Percentiles rank a stretch among this genome's conserved stretches.
Conservation (phyloP, 2,888 invertebrate species). For the Polia nebulosa region DNA sequence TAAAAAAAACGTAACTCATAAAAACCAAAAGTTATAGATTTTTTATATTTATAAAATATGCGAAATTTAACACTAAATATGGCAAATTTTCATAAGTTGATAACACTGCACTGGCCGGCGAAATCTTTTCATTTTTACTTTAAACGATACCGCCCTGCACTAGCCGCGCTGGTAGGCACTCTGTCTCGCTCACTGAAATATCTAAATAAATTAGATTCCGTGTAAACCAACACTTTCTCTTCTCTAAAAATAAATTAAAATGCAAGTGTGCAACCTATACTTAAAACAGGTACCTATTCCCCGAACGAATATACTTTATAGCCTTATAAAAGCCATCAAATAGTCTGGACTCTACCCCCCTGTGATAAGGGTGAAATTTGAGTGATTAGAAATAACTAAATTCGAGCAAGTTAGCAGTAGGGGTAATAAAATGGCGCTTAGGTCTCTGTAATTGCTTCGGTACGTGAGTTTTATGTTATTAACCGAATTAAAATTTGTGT, state of each 20-base stretch:
- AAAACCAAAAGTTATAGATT: too few species aligned
- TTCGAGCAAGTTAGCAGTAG: slow-evolving; percentile 65
- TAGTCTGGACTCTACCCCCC: slow-evolving; percentile 28
- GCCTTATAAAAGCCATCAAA: slow-evolving; percentile 56
- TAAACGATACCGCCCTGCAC: too few species aligned
- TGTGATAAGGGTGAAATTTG: slow-evolving; percentile 45
- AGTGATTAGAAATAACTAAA: slow-evolving; percentile 59
- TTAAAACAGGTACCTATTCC: slow-evolving; percentile 65
- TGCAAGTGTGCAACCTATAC: slow-evolving; percentile 68
- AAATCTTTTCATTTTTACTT: too few species aligned
- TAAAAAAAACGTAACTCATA: too few species aligned
- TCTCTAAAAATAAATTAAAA: slow-evolving; percentile 67
- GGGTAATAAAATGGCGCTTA: slow-evolving; percentile 75
- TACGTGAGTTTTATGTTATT: slow-evolving; percentile 73
- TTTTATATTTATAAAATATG: too few species aligned
- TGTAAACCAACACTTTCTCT: slow-evolving; percentile 44
- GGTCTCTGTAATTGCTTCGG: slow-evolving; percentile 72
- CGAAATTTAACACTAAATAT: too few species aligned
- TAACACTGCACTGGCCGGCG: too few species aligned
- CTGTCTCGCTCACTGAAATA: neutral
- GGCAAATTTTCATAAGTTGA: too few species aligned
- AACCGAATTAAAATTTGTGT: slow-evolving; percentile 64
- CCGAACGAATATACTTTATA: slow-evolving; percentile 68
- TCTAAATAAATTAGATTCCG: slow-evolving; percentile 42
- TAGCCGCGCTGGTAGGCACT: too few species aligned